Base-by-base conservation (phyloP, 2,113 vertebrate genomes). In the Thunnus maccoyii region DNA sequence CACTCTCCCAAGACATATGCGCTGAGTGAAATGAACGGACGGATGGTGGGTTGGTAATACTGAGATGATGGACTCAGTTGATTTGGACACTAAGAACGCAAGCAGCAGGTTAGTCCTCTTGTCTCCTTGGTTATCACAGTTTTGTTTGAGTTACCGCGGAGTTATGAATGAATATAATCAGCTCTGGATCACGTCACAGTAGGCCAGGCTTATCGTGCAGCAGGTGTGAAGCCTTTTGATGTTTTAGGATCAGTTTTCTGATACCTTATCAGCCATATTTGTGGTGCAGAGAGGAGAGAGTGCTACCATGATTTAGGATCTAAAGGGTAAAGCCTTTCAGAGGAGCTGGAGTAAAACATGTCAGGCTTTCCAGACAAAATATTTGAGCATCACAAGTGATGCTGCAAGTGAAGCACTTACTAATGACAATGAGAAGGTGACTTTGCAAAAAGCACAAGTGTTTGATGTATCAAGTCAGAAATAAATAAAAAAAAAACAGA, bases 1-100 rank as follows among this genome's bases (percentile, higher is more conserved):
- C 86, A 64, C 83, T 48, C 61, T 85, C 81, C 67, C 2, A 85
- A 88, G 91, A 89, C 25, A 3, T 88, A 82, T 85, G 86, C 56
- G 83, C 83, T 20, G 82, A 86, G 83, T 8, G 72, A 83, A 89
- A 62, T 16, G 32, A 89, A 81, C 48, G 70, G 79, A 68, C 9
- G 30, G 22, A 61, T 10, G 47, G 65, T 66, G 74, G 76, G 78
- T 50, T 44, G 64, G 79, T 72, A 54, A 72, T 63, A 83, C 60
- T 25, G 56, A 85, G 89, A 88, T 47, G 83, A 89, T 82, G 55
- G 71, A 71, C 80, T 81, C 55, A 2, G 54, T 90, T 87, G 74
- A 80, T 82, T 52, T 58, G 36, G 69, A 75, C 78, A 69, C 62
- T 50, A 16, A 76, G 69, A 77, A 78, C 83, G 85, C 85, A 76